phyloP scores from a whole-genome alignment of 2,888 invertebrate species.

The Caenorhabditis sulstoni region DNA sequence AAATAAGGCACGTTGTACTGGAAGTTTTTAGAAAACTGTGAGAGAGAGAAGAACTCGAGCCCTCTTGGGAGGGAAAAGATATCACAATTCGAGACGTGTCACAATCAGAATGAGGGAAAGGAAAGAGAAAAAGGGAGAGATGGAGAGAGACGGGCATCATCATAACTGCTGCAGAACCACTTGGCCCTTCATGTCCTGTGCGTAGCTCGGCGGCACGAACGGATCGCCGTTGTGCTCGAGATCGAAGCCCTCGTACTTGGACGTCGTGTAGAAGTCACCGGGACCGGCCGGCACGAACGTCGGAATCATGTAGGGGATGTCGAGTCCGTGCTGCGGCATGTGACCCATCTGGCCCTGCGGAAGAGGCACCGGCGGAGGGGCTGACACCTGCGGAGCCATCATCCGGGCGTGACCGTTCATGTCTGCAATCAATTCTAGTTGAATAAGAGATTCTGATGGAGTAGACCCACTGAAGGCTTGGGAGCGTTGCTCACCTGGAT shows the following conservation, averaged over 20 bases:
- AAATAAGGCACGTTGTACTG: slow-evolving; percentile 57
- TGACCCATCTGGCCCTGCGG: slow-evolving; percentile 40
- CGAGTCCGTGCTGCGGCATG: slow-evolving; percentile 51
- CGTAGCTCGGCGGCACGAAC: slow-evolving; percentile 78
- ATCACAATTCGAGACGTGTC: slow-evolving; percentile 59
- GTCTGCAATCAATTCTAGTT: too few species aligned
- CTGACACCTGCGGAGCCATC: slow-evolving; percentile 25
- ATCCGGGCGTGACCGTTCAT: slow-evolving; percentile 34
- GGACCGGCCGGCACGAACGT: slow-evolving; percentile 25
- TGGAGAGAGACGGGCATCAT: too few species aligned
- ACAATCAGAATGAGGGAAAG: slow-evolving; percentile 44
- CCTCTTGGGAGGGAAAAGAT: slow-evolving; percentile 29
- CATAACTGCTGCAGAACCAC: slow-evolving; percentile 79
- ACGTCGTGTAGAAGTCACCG: slow-evolving; percentile 42
- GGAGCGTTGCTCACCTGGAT: slow-evolving; percentile 35
- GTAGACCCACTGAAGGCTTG: too few species aligned
- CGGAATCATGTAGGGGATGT: slow-evolving; percentile 55
- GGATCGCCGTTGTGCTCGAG: slow-evolving; percentile 74
- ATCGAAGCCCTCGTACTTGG: slow-evolving; percentile 45
- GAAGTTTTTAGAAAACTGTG: slow-evolving; percentile 10
- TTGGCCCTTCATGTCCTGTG: slow-evolving; percentile 77
- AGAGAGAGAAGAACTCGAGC: slow-evolving; percentile 1
- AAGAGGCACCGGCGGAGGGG: slow-evolving; percentile 25
- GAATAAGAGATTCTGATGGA: too few species aligned
- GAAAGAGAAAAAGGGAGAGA: slow-evolving; percentile 4